Percentiles rank a stretch among this genome's conserved stretches.
phyloP scores from a whole-genome alignment of 2,113 vertebrate genomes.

The Haliaeetus leucogaster region DNA sequence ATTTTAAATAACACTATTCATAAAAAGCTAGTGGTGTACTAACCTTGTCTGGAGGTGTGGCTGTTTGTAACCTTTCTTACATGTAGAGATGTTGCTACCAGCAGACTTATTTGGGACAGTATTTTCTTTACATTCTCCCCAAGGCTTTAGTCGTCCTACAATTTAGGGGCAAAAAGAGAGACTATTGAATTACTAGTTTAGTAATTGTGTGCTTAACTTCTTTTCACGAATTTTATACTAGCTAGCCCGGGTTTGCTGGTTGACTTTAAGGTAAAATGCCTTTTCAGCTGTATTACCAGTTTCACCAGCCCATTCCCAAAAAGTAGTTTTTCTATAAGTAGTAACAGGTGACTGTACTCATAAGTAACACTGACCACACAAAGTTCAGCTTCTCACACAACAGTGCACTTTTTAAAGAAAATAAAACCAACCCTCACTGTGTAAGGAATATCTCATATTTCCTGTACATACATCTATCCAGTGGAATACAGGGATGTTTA shows the following conservation, averaged over 20 bases:
- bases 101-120: conserved; percentile 44
- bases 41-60: conserved; percentile 84
- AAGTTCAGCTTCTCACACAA: not conserved
- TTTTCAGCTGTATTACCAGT: not conserved
- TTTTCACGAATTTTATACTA: not conserved
- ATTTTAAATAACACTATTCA: not conserved
- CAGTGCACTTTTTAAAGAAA: not conserved
- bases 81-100: conserved; percentile 37
- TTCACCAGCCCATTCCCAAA: not conserved
- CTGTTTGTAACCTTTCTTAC: conserved; percentile 84
- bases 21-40: not conserved
- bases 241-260: not conserved
- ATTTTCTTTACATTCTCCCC: conserved; percentile 81
- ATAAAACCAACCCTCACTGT: not conserved
- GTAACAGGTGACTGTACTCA: not conserved
- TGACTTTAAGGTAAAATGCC: not conserved
- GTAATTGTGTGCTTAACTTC: not conserved
- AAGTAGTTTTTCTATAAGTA: not conserved
- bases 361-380: not conserved
- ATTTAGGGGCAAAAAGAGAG: not conserved
- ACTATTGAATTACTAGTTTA: not conserved
- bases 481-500: not conserved
- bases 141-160: conserved; percentile 89
- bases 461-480: not conserved
- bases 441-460: not conserved